A percentile compares a stretch with the other conserved stretches of the same genome.
phyloP scores from a whole-genome alignment of 1,140 invertebrate species.

The Nixonia krombeini region DNA sequence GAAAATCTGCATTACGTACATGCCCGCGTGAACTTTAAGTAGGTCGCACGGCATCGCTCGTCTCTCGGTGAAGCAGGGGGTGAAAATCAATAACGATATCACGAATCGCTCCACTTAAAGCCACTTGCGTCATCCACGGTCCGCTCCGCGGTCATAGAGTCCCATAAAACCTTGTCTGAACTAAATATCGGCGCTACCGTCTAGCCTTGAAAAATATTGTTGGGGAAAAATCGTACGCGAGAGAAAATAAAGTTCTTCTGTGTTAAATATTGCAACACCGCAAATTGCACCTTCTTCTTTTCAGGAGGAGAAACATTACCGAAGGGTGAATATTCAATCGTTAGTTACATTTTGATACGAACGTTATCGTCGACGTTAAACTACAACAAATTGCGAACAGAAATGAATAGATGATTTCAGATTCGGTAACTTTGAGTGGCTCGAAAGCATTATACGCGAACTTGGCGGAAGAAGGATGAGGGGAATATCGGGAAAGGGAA shows the following conservation, averaged over 20 bases:
- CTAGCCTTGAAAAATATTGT: conserved; percentile 26
- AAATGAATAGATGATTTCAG: too few species aligned
- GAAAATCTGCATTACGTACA: conserved; percentile 37
- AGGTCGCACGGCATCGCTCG: conserved; percentile 50
- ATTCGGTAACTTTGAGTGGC: too few species aligned
- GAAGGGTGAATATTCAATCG: too few species aligned
- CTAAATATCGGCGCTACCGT: conserved; percentile 7
- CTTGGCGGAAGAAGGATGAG: too few species aligned
- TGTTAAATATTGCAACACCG: too few species aligned
- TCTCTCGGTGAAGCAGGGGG: conserved; percentile 30
- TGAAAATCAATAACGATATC: conserved; percentile 59
- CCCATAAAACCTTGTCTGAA: conserved; percentile 32
- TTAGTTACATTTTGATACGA: too few species aligned
- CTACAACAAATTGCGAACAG: too few species aligned
- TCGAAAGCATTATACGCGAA: too few species aligned
- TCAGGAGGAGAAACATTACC: too few species aligned
- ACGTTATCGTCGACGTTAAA: not conserved
- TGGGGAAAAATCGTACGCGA: not conserved
- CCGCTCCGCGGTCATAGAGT: conserved; percentile 20
- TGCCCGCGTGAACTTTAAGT: conserved; percentile 46
- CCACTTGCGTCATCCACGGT: conserved; percentile 39
- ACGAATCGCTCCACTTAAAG: conserved; percentile 46
- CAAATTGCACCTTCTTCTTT: too few species aligned
- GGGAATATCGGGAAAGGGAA: conserved; percentile 18
- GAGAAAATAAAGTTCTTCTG: too few species aligned